A percentile compares a stretch with the other conserved stretches of the same genome.
phyloP scores from a whole-genome alignment of 92 coral and sea anemone species.

The Phenganax stokvisi region DNA sequence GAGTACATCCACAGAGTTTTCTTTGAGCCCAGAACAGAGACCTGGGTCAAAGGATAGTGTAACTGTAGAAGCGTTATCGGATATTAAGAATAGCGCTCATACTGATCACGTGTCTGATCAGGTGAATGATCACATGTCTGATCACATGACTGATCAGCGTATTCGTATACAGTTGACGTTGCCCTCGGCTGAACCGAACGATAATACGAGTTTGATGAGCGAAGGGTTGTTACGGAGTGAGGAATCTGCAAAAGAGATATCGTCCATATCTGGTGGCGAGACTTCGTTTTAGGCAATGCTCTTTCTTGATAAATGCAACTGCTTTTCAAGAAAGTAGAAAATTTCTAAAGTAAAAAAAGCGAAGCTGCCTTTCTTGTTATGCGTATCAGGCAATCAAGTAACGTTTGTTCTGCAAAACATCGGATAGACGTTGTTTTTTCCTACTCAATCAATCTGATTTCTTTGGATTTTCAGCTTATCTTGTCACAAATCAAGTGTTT shows the following conservation, averaged over 20 bases:
- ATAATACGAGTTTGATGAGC: constrained; percentile 58
- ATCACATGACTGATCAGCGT: constrained; percentile 43
- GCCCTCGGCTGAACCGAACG: constrained; percentile 60
- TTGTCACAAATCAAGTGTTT: too few species aligned
- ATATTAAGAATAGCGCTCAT: background rate
- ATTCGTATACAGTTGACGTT: constrained; percentile 75
- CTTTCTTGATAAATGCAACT: background rate
- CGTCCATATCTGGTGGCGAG: constrained; percentile 93
- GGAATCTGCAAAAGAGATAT: constrained; percentile 72
- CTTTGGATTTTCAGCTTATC: too few species aligned
- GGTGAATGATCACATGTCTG: background rate
- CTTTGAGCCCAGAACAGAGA: background rate
- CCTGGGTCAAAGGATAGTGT: constrained; percentile 2
- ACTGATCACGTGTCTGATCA: background rate
- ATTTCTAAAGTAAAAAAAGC: too few species aligned
- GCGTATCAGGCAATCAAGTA: too few species aligned
- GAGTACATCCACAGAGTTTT: constrained; percentile 15
- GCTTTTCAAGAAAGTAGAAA: background rate
- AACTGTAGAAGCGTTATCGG: constrained; percentile 30
- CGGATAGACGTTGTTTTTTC: too few species aligned
- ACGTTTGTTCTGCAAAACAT: too few species aligned
- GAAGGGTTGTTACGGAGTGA: constrained; percentile 60
- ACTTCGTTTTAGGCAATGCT: constrained; percentile 36
- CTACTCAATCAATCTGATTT: too few species aligned
- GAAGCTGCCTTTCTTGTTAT: too few species aligned